These are phyloP conservation scores for Pasiphila rectangulata DNA, from an alignment of 2,888 invertebrate species.

Conservation along the genomic window DNA sequence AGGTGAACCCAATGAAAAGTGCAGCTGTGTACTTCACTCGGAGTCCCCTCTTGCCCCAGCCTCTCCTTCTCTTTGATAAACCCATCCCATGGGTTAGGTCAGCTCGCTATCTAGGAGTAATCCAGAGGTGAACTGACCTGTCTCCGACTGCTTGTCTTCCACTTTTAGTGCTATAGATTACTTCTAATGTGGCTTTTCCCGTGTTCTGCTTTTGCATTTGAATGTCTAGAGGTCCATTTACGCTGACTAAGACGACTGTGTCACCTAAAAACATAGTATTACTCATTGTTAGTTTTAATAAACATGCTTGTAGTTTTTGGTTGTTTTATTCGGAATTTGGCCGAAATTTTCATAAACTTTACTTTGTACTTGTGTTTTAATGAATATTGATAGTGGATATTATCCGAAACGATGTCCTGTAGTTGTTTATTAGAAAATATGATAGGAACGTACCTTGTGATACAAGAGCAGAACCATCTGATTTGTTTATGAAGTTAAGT, in stretches of 20 bases:
- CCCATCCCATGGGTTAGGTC: no score
- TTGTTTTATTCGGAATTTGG: background rate
- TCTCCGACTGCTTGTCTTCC: conserved; percentile 83
- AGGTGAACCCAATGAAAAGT: no score
- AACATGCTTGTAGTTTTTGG: no score
- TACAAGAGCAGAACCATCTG: conserved; percentile 89
- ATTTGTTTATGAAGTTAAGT: conserved; percentile 85
- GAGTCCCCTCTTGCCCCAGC: no score
- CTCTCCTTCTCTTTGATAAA: no score
- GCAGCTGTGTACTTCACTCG: no score
- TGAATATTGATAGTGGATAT: no score
- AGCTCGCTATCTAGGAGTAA: no score
- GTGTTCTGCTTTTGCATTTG: conserved; percentile 87
- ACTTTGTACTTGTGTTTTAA: no score
- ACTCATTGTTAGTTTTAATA: no score
- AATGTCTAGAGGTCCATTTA: conserved; percentile 92
- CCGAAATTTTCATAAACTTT: background rate
- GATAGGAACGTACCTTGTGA: conserved; percentile 85
- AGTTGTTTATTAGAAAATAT: no score
- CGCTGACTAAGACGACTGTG: conserved; percentile 87
- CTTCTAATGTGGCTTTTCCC: conserved; percentile 90
- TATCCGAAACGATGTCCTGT: no score
- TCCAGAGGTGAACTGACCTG: conserved; percentile 50
- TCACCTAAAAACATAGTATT: conserved; percentile 84
- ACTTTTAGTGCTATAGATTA: conserved; percentile 87